Conservation (phyloP, 2,888 invertebrate genomes). For the Sphaerophoria rueppellii region DNA sequence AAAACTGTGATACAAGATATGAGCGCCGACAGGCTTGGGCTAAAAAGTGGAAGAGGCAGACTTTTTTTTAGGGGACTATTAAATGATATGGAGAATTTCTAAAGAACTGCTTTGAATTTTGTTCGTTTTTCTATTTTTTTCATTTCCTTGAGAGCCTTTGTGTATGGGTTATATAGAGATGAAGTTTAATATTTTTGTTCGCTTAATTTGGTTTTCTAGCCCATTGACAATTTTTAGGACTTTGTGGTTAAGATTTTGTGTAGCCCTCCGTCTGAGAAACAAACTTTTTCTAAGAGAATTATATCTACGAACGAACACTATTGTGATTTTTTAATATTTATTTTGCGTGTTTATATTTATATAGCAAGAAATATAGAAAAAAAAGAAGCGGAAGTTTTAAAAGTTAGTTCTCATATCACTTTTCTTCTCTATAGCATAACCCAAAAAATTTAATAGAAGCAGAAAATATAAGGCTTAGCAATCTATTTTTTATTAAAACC, state of each 20-base stretch:
- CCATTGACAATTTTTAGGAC: constrained; percentile 9
- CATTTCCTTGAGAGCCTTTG: background rate
- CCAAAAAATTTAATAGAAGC: too few relatives aligned
- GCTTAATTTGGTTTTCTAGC: constrained; percentile 28
- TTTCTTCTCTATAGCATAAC: too few relatives aligned
- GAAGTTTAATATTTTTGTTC: background rate
- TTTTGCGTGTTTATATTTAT: background rate
- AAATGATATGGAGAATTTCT: constrained; percentile 21
- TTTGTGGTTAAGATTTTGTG: constrained; percentile 2
- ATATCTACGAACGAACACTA: background rate
- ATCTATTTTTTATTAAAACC: too few relatives aligned
- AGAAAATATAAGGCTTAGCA: too few relatives aligned
- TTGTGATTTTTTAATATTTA: constrained; percentile 3
- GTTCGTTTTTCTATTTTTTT: background rate
- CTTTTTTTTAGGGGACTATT: constrained; percentile 23
- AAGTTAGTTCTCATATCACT: too few relatives aligned
- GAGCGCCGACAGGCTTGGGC: background rate
- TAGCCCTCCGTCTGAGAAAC: constrained; percentile 1
- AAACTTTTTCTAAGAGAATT: background rate
- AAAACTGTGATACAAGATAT: background rate
- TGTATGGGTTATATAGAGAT: background rate
- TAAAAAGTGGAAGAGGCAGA: background rate
- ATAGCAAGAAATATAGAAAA: too few relatives aligned
- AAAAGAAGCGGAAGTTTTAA: too few relatives aligned
- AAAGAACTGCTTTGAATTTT: background rate